Evolutionary conservation across 2,888 invertebrate genomes (phyloP).

Genomic region (Agrochola circellaris): DNA sequence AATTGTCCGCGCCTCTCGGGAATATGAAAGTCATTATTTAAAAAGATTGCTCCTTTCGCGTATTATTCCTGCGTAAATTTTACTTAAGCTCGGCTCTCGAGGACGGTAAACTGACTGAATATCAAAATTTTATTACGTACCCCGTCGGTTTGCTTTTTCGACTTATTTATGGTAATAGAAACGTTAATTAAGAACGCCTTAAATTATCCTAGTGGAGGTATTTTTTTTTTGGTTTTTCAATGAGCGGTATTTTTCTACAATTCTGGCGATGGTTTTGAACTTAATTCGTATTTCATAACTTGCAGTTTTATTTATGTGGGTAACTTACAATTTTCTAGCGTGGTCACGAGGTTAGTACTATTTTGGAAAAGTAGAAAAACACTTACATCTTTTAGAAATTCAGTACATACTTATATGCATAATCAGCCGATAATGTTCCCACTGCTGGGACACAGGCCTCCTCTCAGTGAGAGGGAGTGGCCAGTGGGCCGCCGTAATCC

Average conservation of each 20-base stretch:
- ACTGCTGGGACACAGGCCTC: too few species aligned
- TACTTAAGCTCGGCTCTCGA: slow-evolving; percentile 82
- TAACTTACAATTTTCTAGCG: too few species aligned
- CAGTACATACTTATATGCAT: too few species aligned
- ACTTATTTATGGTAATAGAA: slow-evolving; percentile 77
- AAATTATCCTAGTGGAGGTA: slow-evolving; percentile 60
- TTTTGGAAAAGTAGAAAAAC: too few species aligned
- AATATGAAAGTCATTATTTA: slow-evolving; percentile 91
- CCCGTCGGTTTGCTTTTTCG: slow-evolving; percentile 71
- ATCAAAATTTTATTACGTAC: slow-evolving; percentile 84
- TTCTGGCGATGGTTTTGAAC: neutral
- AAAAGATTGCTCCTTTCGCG: slow-evolving; percentile 86
- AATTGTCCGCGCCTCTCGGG: slow-evolving; percentile 87
- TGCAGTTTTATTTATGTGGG: too few species aligned
- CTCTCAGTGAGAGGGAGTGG: too few species aligned
- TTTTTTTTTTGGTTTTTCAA: slow-evolving; percentile 44
- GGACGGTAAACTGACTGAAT: slow-evolving; percentile 64
- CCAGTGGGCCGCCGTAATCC: too few species aligned
- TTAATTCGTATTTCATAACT: too few species aligned
- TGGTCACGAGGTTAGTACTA: too few species aligned
- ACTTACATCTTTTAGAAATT: too few species aligned
- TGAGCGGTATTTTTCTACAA: neutral
- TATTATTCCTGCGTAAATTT: slow-evolving; percentile 90
- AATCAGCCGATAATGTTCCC: too few species aligned
- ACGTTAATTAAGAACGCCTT: slow-evolving; percentile 68